A percentile compares a stretch with the other conserved stretches of the same genome.
phyloP scores from a whole-genome alignment of 2,888 invertebrate genomes.

The Tineola bisselliella region DNA sequence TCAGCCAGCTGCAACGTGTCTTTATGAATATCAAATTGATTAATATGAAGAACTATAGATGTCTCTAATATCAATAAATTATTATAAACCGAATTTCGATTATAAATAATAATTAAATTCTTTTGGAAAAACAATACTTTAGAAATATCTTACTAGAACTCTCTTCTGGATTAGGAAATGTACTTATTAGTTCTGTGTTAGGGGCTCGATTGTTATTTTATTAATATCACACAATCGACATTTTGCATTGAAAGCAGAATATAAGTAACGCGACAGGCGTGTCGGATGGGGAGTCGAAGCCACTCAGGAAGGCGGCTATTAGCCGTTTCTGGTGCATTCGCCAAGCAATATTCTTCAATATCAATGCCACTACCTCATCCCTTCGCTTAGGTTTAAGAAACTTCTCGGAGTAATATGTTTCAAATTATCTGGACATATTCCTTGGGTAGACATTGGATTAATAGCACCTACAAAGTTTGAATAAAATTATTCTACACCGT shows the following conservation, averaged over 20 bases:
- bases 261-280: not conserved
- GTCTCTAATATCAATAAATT: not conserved
- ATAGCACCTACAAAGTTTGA: not conserved
- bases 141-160: too few relatives aligned
- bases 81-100: not conserved
- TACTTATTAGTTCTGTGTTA: not conserved
- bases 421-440: not conserved
- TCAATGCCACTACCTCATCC: not conserved
- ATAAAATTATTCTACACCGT: not conserved
- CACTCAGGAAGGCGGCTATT: not conserved
- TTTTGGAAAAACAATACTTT: too few relatives aligned
- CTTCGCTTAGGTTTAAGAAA: conserved; percentile 1
- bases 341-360: not conserved
- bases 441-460: not conserved
- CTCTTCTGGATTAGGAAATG: not conserved
- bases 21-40: not conserved
- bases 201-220: not conserved
- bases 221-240: not conserved
- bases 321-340: conserved; percentile 3
- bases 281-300: not conserved
- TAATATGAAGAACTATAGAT: not conserved
- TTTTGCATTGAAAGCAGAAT: not conserved
- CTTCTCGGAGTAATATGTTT: not conserved
- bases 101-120: not conserved
- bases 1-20: not conserved